A percentile compares a stretch with the other conserved stretches of the same genome.
Conservation (phyloP, 2,888 invertebrate species). For the Pheosia tremula region DNA sequence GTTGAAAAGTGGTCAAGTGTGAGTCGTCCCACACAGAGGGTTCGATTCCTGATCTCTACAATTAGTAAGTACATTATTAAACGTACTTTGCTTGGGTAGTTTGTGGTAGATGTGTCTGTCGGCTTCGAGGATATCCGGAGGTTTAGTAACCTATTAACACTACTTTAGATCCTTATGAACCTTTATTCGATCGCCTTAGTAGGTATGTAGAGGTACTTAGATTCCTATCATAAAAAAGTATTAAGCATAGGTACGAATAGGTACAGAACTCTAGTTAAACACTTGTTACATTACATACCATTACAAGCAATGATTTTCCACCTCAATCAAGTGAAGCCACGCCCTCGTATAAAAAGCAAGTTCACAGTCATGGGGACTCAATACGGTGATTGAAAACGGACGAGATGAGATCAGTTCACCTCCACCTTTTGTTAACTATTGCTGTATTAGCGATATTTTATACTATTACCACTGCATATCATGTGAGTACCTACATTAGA, state of each 20-base stretch:
- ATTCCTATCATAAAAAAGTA: too few species aligned
- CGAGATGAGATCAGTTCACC: conserved; percentile 59
- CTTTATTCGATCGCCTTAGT: too few species aligned
- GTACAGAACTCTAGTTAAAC: conserved; percentile 27
- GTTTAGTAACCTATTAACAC: too few species aligned
- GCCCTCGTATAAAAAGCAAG: conserved; percentile 79
- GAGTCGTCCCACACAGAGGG: neutral
- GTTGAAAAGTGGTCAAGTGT: neutral
- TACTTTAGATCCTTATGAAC: too few species aligned
- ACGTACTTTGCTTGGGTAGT: too few species aligned
- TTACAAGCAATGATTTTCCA: conserved; percentile 68
- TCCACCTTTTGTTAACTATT: conserved; percentile 46
- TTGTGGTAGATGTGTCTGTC: too few species aligned
- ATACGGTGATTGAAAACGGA: conserved; percentile 52
- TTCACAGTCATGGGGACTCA: conserved; percentile 76
- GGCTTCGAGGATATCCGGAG: too few species aligned
- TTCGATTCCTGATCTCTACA: neutral
- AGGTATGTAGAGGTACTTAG: too few species aligned
- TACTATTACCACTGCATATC: conserved; percentile 48
- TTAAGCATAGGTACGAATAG: conserved; percentile 4
- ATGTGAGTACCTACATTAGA: conserved; percentile 51
- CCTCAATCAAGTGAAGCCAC: conserved; percentile 65
- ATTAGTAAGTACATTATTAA: too few species aligned
- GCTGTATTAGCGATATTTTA: conserved; percentile 49
- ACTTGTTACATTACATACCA: conserved; percentile 54